Percentiles rank a stretch among this genome's conserved stretches.
Conservation (phyloP, 1,140 invertebrate species). For the Limonius californicus region DNA sequence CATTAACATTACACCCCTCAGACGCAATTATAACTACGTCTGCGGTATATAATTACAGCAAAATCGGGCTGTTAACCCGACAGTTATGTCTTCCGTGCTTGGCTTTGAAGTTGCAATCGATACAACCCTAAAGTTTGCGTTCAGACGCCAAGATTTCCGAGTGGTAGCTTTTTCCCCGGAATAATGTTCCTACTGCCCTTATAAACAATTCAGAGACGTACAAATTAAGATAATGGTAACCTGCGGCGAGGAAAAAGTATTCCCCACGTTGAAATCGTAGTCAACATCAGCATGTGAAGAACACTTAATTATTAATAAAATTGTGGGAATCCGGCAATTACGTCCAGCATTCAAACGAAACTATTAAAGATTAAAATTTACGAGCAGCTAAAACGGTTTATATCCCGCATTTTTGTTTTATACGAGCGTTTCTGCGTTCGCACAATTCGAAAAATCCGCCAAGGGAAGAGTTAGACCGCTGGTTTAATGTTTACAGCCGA, state of each 20-base stretch:
- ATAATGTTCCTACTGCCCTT: not conserved
- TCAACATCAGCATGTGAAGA: not conserved
- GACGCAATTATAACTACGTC: too few species aligned
- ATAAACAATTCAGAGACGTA: not conserved
- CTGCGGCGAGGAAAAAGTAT: not conserved
- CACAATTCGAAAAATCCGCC: too few species aligned
- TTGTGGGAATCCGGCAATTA: slow-evolving; percentile 9
- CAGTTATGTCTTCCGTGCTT: too few species aligned
- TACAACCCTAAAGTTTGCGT: not conserved
- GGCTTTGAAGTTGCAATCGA: too few species aligned
- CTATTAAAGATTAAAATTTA: slow-evolving; percentile 13
- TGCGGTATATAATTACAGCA: too few species aligned
- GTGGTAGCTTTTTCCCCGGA: not conserved
- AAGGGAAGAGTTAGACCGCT: too few species aligned
- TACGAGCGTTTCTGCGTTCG: too few species aligned
- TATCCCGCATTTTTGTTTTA: not conserved
- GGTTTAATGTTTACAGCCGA: too few species aligned
- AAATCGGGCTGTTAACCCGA: too few species aligned
- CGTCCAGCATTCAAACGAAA: slow-evolving; percentile 5
- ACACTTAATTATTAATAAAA: slow-evolving; percentile 6
- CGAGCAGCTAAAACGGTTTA: not conserved
- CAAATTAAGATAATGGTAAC: not conserved
- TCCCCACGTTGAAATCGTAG: not conserved
- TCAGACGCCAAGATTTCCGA: not conserved
- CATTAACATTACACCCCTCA: too few species aligned